A percentile compares a stretch with the other conserved stretches of the same genome.
Evolutionary conservation across 2,113 vertebrate species (phyloP).

Genomic region (Prochilodus magdalenae): DNA sequence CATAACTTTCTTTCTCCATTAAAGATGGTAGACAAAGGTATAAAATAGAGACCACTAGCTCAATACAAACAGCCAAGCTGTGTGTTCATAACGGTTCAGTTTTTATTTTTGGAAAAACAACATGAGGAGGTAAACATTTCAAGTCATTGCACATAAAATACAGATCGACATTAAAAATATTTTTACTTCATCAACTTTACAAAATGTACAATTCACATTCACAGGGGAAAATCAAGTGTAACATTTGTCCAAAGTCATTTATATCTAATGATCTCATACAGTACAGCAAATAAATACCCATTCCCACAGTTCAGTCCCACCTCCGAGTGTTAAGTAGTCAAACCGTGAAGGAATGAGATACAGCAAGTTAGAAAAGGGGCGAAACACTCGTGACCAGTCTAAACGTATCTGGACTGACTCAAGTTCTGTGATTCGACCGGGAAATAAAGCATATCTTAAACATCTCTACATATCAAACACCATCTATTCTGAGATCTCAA

Average conservation of each 20-base stretch:
- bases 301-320: not conserved
- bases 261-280: not conserved
- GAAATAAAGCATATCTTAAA: not conserved
- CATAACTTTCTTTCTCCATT: too few relatives aligned
- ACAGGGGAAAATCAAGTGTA: slow-evolving; percentile 65
- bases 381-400: not conserved
- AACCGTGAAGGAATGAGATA: not conserved
- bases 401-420: not conserved
- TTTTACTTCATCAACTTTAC: slow-evolving; percentile 81
- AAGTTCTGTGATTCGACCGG: not conserved
- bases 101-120: slow-evolving; percentile 66
- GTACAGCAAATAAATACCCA: slow-evolving; percentile 22
- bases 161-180: slow-evolving; percentile 85
- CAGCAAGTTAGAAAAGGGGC: not conserved
- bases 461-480: not conserved
- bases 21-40: not conserved
- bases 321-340: not conserved
- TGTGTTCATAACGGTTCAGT: slow-evolving; percentile 57
- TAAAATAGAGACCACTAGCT: not conserved
- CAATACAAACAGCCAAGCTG: slow-evolving; percentile 34
- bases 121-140: slow-evolving; percentile 66
- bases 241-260: slow-evolving; percentile 11
- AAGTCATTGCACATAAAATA: slow-evolving; percentile 78
- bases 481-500: not conserved
- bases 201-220: slow-evolving; percentile 84